phyloP scores from a whole-genome alignment of 2,888 invertebrate genomes.

The Argyresthia albistria region DNA sequence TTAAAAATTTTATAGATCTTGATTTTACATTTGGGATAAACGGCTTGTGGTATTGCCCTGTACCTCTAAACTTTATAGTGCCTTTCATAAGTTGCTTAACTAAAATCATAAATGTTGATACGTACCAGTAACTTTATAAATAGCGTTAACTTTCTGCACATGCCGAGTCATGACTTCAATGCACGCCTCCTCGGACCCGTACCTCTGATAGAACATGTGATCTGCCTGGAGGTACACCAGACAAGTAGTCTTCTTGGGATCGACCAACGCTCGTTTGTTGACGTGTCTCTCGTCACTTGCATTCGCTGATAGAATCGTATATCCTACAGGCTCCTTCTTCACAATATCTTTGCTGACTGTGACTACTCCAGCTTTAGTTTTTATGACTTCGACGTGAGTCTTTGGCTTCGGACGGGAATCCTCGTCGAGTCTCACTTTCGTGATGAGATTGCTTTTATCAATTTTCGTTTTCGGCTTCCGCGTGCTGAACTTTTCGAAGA shows the following conservation, averaged over 20 bases:
- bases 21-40: too few relatives aligned
- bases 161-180: constrained; percentile 96
- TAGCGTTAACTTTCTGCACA: constrained; percentile 93
- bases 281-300: constrained; percentile 72
- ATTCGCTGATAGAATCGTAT: constrained; percentile 55
- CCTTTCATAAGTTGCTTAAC: too few relatives aligned
- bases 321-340: constrained; percentile 70
- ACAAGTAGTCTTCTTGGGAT: constrained; percentile 93
- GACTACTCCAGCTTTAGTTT: constrained; percentile 76
- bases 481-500: constrained; percentile 60
- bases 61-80: too few relatives aligned
- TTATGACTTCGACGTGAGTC: constrained; percentile 77
- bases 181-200: constrained; percentile 94
- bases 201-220: constrained; percentile 95
- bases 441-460: constrained; percentile 66
- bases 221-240: constrained; percentile 96
- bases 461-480: constrained; percentile 66
- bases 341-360: constrained; percentile 76
- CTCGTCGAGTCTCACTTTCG: constrained; percentile 66
- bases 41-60: too few relatives aligned
- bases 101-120: too few relatives aligned
- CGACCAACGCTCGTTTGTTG: constrained; percentile 79
- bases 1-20: too few relatives aligned
- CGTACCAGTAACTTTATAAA: constrained; percentile 86
- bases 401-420: constrained; percentile 76